Conservation (phyloP, 1,140 invertebrate species). For the Drosophila nannoptera region DNA sequence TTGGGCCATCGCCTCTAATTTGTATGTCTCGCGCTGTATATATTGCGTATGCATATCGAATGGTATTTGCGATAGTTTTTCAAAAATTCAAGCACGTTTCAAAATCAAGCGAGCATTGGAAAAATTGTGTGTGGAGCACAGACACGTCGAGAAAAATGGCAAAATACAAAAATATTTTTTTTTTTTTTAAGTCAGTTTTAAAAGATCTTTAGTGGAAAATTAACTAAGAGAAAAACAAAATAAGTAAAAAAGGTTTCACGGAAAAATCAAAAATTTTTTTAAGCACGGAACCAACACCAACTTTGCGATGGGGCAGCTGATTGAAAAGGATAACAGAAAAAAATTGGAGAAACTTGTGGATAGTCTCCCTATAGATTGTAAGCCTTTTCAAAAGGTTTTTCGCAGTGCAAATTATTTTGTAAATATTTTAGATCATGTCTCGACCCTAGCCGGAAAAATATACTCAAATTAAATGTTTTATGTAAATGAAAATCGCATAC, state of each 20-base stretch:
- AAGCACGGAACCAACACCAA: conserved; percentile 60
- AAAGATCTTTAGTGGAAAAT: no score
- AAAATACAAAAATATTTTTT: conserved; percentile 68
- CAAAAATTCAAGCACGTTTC: conserved; percentile 51
- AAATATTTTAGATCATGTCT: conserved; percentile 42
- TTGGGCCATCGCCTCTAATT: conserved; percentile 97
- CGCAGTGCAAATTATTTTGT: conserved; percentile 75
- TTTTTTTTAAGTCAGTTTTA: conserved; percentile 1
- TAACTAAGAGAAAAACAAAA: no score
- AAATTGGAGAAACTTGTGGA: conserved; percentile 20
- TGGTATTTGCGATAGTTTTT: conserved; percentile 32
- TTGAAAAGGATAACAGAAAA: conserved; percentile 22
- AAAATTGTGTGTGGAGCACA: conserved; percentile 43
- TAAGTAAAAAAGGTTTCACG: no score
- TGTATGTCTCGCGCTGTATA: conserved; percentile 96
- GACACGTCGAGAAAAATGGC: conserved; percentile 60
- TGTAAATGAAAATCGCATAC: conserved; percentile 28
- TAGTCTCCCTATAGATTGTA: conserved; percentile 6
- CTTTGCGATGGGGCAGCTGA: conserved; percentile 13
- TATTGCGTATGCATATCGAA: conserved; percentile 56
- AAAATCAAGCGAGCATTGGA: conserved; percentile 68
- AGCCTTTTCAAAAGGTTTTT: conserved; percentile 34
- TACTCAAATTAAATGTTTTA: conserved; percentile 10
- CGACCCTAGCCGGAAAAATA: conserved; percentile 71
- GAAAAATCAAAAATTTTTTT: conserved; percentile 30